phyloP scores from a whole-genome alignment of 2,797 vertebrate genomes.

The Margarornis squamiger region DNA sequence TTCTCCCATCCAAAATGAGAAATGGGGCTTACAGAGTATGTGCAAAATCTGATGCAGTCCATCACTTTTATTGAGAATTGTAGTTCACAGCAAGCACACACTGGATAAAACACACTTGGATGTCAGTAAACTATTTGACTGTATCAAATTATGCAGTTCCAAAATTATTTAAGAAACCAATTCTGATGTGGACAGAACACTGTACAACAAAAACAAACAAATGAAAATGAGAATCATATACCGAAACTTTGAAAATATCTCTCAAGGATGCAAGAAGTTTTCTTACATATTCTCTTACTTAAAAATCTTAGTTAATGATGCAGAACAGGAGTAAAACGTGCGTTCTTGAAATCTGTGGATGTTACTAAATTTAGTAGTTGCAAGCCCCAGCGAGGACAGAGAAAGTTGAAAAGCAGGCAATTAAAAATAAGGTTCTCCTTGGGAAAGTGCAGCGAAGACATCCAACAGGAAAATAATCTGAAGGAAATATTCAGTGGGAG shows the following conservation, averaged over 20 bases:
- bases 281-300: background rate
- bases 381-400: slow-evolving; percentile 54
- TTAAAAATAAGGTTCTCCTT: slow-evolving; percentile 70
- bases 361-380: slow-evolving; percentile 59
- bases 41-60: background rate
- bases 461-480: slow-evolving; percentile 53
- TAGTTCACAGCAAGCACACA: background rate
- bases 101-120: background rate
- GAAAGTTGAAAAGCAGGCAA: slow-evolving; percentile 61
- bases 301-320: slow-evolving; percentile 49
- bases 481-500: slow-evolving; percentile 67
- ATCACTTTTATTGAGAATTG: background rate
- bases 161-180: slow-evolving; percentile 33
- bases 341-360: slow-evolving; percentile 58
- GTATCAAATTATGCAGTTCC: background rate
- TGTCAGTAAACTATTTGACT: slow-evolving; percentile 15
- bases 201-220: background rate
- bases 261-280: slow-evolving; percentile 7
- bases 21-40: background rate
- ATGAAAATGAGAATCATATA: background rate
- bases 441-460: slow-evolving; percentile 53
- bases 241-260: background rate
- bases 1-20: background rate
- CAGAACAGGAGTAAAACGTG: slow-evolving; percentile 38
- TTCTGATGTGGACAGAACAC: background rate